Percentiles rank a stretch among this genome's conserved stretches.
Evolutionary conservation across 2,113 vertebrate genomes (phyloP).

Genomic region (Hiodon tergisus): DNA sequence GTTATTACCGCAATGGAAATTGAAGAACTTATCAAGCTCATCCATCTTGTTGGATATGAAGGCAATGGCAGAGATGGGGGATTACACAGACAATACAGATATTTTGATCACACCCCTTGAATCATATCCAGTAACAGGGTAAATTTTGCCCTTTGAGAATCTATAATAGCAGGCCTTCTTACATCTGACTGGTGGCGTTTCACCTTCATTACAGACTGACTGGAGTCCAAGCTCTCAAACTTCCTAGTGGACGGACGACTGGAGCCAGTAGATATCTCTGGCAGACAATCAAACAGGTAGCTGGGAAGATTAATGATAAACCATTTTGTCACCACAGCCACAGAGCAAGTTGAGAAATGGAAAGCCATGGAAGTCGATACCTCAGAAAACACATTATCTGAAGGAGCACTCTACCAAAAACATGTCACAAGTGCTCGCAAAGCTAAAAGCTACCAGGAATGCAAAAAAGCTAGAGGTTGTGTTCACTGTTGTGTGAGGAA

Average conservation of each 20-base stretch:
- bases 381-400: slow-evolving; percentile 33
- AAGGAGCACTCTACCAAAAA: slow-evolving; percentile 37
- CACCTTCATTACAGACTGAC: slow-evolving; percentile 29
- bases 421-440: slow-evolving; percentile 25
- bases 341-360: slow-evolving; percentile 29
- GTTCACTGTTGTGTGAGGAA: neutral
- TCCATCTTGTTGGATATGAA: slow-evolving; percentile 54
- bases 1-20: slow-evolving; percentile 49
- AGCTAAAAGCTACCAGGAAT: neutral
- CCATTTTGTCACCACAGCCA: slow-evolving; percentile 33
- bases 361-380: slow-evolving; percentile 42
- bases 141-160: slow-evolving; percentile 27
- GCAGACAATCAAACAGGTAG: slow-evolving; percentile 47
- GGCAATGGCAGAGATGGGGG: slow-evolving; percentile 35
- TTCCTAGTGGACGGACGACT: slow-evolving; percentile 13
- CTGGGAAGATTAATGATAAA: slow-evolving; percentile 45
- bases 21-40: slow-evolving; percentile 58
- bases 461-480: neutral
- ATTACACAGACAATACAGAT: slow-evolving; percentile 46
- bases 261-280: slow-evolving; percentile 33
- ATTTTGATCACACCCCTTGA: slow-evolving; percentile 44
- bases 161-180: slow-evolving; percentile 17
- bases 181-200: slow-evolving; percentile 8
- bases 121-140: slow-evolving; percentile 48
- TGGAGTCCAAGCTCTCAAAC: slow-evolving; percentile 20